A percentile compares a stretch with the other conserved stretches of the same genome.
Evolutionary conservation across 2,113 vertebrate genomes (phyloP).

Genomic region (Gulo gulo): DNA sequence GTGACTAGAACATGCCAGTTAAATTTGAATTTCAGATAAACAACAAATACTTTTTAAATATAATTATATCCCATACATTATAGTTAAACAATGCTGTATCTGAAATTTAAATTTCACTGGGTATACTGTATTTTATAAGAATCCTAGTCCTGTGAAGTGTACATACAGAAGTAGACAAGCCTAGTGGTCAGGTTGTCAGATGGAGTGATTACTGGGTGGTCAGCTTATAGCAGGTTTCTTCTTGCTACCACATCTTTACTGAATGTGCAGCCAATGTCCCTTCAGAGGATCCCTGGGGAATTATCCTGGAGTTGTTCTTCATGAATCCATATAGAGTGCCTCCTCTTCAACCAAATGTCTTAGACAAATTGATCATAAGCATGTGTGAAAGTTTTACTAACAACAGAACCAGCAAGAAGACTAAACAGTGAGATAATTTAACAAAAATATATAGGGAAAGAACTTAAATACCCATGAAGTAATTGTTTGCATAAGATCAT

Average conservation of each 20-base stretch:
- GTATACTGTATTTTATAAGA: background rate
- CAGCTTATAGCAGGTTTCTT: background rate
- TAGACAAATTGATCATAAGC: background rate
- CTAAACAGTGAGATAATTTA: background rate
- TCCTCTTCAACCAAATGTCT: background rate
- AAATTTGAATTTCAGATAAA: constrained; percentile 2
- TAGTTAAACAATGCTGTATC: background rate
- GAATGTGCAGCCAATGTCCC: background rate
- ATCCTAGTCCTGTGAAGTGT: background rate
- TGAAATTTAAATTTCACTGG: background rate
- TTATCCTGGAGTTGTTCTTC: background rate
- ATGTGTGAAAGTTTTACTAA: background rate
- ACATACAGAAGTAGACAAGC: background rate
- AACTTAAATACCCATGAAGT: background rate
- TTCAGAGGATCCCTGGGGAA: background rate
- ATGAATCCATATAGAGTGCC: background rate
- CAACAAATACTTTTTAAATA: background rate
- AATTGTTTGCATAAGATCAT: background rate
- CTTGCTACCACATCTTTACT: background rate
- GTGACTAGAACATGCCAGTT: background rate
- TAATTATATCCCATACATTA: background rate
- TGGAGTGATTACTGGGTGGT: background rate
- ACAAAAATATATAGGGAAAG: background rate
- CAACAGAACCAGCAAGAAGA: background rate
- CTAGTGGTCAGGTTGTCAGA: background rate